A percentile compares a stretch with the other conserved stretches of the same genome.
phyloP scores from a whole-genome alignment of 2,797 vertebrate genomes.

The Pristis pectinata region DNA sequence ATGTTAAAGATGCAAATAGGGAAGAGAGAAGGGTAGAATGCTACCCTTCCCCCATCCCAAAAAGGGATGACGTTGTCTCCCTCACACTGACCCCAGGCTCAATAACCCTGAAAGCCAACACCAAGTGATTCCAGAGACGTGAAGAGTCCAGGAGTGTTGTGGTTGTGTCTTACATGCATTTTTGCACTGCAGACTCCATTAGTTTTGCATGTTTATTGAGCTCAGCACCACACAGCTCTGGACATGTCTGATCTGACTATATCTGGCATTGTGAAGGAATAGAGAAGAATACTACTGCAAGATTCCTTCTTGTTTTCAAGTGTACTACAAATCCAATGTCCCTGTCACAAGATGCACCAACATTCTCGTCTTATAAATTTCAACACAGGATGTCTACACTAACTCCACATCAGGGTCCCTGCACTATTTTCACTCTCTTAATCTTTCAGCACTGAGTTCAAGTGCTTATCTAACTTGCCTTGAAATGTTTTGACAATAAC shows the following conservation, averaged over 20 bases:
- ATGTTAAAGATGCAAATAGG: neutral
- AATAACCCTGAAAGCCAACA: constrained; percentile 1
- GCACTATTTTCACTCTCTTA: neutral
- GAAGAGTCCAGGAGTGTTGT: neutral
- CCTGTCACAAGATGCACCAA: neutral
- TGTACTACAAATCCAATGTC: neutral
- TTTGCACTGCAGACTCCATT: neutral
- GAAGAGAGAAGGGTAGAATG: neutral
- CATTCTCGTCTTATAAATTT: neutral
- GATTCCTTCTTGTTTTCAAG: neutral
- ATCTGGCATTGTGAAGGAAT: neutral
- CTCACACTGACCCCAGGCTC: neutral
- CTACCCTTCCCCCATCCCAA: neutral
- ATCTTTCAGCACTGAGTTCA: neutral
- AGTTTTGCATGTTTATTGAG: neutral
- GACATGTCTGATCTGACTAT: neutral
- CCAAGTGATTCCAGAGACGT: neutral
- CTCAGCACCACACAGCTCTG: neutral
- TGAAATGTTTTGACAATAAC: neutral
- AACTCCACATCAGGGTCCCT: neutral
- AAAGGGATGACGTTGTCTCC: neutral
- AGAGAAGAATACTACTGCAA: neutral
- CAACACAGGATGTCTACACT: neutral
- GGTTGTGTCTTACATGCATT: constrained; percentile 10
- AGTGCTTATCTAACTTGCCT: neutral